Conservation (phyloP, 2,797 vertebrate species). For the Eremophila alpestris region DNA sequence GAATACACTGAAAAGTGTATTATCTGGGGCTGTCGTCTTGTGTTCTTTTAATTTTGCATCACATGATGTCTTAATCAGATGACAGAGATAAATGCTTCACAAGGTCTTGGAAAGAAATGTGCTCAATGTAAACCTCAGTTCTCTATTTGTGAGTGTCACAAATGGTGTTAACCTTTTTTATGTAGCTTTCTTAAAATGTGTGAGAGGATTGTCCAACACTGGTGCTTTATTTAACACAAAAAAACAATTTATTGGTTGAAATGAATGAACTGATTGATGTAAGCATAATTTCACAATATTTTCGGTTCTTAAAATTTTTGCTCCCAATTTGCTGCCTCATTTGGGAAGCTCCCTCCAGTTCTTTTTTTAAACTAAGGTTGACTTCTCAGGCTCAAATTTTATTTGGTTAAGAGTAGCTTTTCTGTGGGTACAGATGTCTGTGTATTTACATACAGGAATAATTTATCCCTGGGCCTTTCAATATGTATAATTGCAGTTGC, state of each 20-base stretch:
- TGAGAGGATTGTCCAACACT: background rate
- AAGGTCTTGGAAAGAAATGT: background rate
- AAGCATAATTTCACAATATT: background rate
- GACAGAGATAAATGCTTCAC: background rate
- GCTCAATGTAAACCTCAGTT: background rate
- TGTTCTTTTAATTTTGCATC: background rate
- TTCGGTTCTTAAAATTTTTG: background rate
- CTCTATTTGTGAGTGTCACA: background rate
- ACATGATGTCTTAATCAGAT: background rate
- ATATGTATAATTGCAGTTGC: background rate
- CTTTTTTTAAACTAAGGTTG: background rate
- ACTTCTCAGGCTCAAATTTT: background rate
- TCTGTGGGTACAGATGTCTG: background rate
- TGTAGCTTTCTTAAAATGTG: background rate
- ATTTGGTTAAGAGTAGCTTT: background rate
- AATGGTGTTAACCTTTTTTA: background rate
- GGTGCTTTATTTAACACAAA: background rate
- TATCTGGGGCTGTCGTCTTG: background rate
- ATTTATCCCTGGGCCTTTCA: background rate
- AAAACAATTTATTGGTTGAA: background rate
- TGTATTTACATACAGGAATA: background rate
- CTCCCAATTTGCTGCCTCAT: background rate
- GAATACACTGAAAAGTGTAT: background rate
- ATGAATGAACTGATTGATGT: background rate
- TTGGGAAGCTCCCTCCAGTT: background rate